Evolutionary conservation across 1,140 invertebrate species (phyloP), one percentile per base, ranked within the genome.

Genomic region (Calephelis virginiensis): DNA sequence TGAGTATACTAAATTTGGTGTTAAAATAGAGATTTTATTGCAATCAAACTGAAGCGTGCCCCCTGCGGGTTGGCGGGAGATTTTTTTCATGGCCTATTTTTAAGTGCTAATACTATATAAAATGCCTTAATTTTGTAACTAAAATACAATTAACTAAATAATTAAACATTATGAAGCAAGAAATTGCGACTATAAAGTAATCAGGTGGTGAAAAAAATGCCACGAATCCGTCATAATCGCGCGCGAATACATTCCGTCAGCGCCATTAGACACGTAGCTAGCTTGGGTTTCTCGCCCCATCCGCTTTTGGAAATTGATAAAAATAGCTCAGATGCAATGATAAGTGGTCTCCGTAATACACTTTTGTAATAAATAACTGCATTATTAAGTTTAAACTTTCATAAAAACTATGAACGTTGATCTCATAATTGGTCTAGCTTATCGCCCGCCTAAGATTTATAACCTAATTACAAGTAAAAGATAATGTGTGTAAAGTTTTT

Each of bases 221-320:
- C 88, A 90, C 89, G 89, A 91, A 91, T 83, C 85, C 84, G 85
- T 84, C 85, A 89, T 75, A 90, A 88, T 90, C 89, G 89, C 90
- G 90, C 90, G 90, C 90, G 90, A 92, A 92, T 90, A 87, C 75
- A 83, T 85, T 74, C 81, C 79, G 82, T 82, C 83, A 90, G 82
- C 90, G 90, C 90, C 90, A 92, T 92, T 86, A 90, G 87, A 92
- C 90, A 92, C 90, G 90, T 92, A 86, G 89, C 84, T 82, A 84
- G 84, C 85, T 87, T 87, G 83, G 85, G 78, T 87, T 89, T 89
- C 84, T 83, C 70, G 69, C 69, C 69, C 80, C 82, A 83, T 85
- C 86, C 84, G 80, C 85, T 86, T 90, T 82, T 82, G 88, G 88
- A 89, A 81, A 89, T 90, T 83, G 82, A 82, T 87, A 90, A 83